phyloP scores from a whole-genome alignment of 2,797 vertebrate genomes.

The Pyrocephalus nanus region DNA sequence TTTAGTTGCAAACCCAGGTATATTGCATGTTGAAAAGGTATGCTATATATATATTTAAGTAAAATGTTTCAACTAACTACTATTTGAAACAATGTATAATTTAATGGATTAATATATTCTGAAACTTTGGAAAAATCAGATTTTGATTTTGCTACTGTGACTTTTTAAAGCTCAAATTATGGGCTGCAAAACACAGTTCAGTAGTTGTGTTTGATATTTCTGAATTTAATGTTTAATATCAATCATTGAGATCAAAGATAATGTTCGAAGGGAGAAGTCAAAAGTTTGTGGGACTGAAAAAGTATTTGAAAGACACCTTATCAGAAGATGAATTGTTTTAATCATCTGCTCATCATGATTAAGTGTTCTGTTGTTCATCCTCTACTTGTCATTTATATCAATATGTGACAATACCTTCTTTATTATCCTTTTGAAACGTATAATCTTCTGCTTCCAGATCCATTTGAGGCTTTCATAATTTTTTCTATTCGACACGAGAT shows the following conservation, averaged over 20 bases:
- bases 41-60: neutral
- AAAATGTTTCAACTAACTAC: neutral
- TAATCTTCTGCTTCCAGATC: conserved; percentile 82
- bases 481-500: conserved; percentile 99
- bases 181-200: neutral
- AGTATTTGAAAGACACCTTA: neutral
- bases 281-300: neutral
- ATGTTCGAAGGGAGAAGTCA: neutral
- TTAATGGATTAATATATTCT: neutral
- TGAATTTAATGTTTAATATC: neutral
- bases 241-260: neutral
- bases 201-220: neutral
- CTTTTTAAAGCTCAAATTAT: neutral
- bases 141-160: neutral
- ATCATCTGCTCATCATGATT: neutral
- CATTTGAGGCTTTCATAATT: conserved; percentile 98
- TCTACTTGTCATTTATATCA: neutral
- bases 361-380: neutral
- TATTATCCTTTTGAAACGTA: conserved; percentile 7
- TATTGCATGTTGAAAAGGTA: neutral
- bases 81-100: neutral
- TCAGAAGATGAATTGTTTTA: conserved; percentile 29
- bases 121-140: neutral
- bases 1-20: neutral
- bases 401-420: neutral